Base-by-base conservation (phyloP, 35 echinoderm and acorn worm genomes). In the Lytechinus pictus region DNA sequence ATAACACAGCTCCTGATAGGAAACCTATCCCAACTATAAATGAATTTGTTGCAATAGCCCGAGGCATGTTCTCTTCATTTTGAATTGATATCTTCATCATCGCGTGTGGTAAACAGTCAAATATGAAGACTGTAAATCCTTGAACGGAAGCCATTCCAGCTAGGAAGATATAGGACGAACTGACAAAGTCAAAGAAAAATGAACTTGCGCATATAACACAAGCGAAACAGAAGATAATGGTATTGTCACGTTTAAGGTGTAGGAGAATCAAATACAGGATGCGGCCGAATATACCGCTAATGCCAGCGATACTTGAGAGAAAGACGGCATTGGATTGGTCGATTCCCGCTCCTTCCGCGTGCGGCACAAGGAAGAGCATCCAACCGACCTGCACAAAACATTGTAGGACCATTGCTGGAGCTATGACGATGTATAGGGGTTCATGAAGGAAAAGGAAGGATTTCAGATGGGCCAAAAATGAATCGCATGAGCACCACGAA, bases 291-390 rank as follows among this genome's bases (percentile, higher is more conserved):
- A 93, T 93, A 54, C 92, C 92, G 92, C 92, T 93, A 19, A 93
- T 57, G 54, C 92, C 92, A 6, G 92, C 92, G 4, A 93, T 93
- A 57, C 11, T 93, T 9, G 54, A 93, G 11, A 93, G 27, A 57
- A 57, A 93, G 13, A 93, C 92, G 8, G 92, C 92, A 24, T 57
- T 33, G 9, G 92, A 93, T 54, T 5, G 53, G 8, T 54, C 52
- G 28, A 93, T 93, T 21, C 92, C 92, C 13, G 16, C 10, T 44
- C 52, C 28, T 55, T 93, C 92, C n/a, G 92, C 92, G 27, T 93
- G 92, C 16, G 92, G 92, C 24, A 93, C 92, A 5, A 93, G 92
- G 28, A 93, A 93, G 6, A 93, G 53, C 92, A 93, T 93, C 92
- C 92, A 93, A 24, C 54, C 92, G 55, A 10, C 28, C 54, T 57